A percentile compares a stretch with the other conserved stretches of the same genome.
Conservation (phyloP, 2,797 vertebrate species). For the Astyanax mexicanus region DNA sequence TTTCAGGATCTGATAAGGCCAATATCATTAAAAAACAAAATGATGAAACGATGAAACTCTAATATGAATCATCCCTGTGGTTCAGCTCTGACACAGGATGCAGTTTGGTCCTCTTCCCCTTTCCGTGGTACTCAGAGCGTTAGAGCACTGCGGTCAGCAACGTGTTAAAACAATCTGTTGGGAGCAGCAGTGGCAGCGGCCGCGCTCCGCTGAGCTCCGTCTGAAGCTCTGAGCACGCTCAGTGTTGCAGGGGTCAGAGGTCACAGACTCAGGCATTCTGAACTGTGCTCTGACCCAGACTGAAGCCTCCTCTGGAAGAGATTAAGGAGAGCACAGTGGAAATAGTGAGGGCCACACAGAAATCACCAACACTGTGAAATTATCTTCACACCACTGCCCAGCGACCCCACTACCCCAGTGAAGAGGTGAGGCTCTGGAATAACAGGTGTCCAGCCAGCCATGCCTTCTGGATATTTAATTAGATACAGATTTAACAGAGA, state of each 20-base stretch:
- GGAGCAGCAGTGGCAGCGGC: background rate
- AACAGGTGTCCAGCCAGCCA: background rate
- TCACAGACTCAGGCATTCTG: constrained; percentile 21
- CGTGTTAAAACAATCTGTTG: constrained; percentile 17
- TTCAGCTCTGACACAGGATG: constrained; percentile 17
- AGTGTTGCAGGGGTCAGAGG: constrained; percentile 18
- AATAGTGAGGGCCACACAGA: constrained; percentile 22
- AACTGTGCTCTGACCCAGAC: constrained; percentile 15
- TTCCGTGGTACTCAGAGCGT: background rate
- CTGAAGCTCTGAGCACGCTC: constrained; percentile 18
- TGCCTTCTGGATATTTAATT: background rate
- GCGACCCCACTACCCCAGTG: no score
- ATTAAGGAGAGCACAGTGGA: constrained; percentile 20
- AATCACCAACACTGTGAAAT: constrained; percentile 8
- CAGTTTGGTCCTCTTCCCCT: constrained; percentile 8
- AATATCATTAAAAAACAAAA: no score
- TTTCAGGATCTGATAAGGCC: background rate
- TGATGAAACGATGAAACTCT: background rate
- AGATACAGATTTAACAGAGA: background rate
- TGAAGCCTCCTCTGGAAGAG: constrained; percentile 19
- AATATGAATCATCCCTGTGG: background rate
- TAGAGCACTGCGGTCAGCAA: background rate
- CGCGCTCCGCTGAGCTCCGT: background rate
- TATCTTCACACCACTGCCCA: background rate
- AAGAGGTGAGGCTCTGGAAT: background rate